phyloP scores from a whole-genome alignment of 2,113 vertebrate genomes.

The Onychorhynchus coronatus region DNA sequence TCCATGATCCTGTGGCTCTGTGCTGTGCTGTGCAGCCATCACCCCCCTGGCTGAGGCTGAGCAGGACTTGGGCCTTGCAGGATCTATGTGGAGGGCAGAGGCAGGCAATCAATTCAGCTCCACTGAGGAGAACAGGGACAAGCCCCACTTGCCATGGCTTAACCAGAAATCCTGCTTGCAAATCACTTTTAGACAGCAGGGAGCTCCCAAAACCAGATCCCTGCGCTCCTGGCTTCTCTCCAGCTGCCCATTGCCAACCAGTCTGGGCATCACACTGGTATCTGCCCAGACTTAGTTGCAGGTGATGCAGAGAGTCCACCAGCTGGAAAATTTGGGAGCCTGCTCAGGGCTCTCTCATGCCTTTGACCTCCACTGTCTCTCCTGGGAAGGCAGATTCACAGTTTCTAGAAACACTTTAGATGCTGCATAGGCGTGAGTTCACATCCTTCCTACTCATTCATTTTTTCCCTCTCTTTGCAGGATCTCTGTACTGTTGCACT shows the following conservation, averaged over 20 bases:
- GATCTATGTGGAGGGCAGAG: not conserved
- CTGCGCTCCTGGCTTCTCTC: not conserved
- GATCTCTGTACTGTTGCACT: not conserved
- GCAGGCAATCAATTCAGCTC: not conserved
- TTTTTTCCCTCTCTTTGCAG: not conserved
- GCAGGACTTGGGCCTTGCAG: not conserved
- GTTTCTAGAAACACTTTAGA: not conserved
- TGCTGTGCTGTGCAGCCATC: not conserved
- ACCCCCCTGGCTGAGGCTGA: not conserved
- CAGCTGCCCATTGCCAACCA: not conserved
- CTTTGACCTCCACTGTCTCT: not conserved
- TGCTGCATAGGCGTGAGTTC: not conserved
- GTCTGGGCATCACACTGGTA: not conserved
- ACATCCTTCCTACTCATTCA: constrained; percentile 9
- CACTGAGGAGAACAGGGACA: not conserved
- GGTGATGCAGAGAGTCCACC: not conserved
- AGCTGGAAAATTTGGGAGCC: not conserved
- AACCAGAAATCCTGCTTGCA: not conserved
- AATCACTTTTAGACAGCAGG: not conserved
- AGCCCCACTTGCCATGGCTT: not conserved
- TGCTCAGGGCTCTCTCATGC: not conserved
- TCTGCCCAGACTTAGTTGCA: not conserved
- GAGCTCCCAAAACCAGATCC: not conserved
- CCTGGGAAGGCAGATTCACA: not conserved
- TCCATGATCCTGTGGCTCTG: not conserved